Evolutionary conservation across 2,797 vertebrate species (phyloP).

Genomic region (Karalla daura): DNA sequence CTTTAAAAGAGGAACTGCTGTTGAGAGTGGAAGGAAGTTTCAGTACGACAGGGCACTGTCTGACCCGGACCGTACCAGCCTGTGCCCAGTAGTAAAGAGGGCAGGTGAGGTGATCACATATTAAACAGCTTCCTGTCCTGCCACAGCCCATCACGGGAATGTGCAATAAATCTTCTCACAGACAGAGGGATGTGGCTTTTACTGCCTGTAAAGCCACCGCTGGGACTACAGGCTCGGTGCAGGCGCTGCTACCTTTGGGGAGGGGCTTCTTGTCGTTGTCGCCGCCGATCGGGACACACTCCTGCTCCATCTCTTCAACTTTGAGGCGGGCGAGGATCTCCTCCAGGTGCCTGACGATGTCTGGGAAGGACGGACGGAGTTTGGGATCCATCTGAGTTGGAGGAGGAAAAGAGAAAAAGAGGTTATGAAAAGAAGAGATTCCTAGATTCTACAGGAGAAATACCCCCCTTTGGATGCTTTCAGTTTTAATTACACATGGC

Average conservation of each 20-base stretch:
- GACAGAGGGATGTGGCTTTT: constrained; percentile 10
- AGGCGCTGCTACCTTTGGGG: constrained; percentile 84
- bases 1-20: constrained; percentile 13
- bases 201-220: not conserved
- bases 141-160: constrained; percentile 22
- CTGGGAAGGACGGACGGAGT: constrained; percentile 92
- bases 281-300: constrained; percentile 76
- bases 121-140: not conserved
- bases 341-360: constrained; percentile 90
- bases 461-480: too few species aligned
- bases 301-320: constrained; percentile 86
- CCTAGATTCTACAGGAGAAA: too few species aligned
- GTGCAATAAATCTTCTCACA: constrained; percentile 7
- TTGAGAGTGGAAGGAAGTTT: constrained; percentile 22
- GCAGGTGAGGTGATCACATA: not conserved
- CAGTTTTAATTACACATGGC: not conserved
- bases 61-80: not conserved
- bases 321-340: constrained; percentile 86
- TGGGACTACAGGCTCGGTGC: not conserved
- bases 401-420: not conserved
- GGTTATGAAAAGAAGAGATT: not conserved
- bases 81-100: not conserved
- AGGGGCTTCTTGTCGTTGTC: constrained; percentile 87
- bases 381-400: constrained; percentile 94
- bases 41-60: constrained; percentile 7